Base-by-base conservation (phyloP, 2,888 invertebrate species). In the Morpho achilles region DNA sequence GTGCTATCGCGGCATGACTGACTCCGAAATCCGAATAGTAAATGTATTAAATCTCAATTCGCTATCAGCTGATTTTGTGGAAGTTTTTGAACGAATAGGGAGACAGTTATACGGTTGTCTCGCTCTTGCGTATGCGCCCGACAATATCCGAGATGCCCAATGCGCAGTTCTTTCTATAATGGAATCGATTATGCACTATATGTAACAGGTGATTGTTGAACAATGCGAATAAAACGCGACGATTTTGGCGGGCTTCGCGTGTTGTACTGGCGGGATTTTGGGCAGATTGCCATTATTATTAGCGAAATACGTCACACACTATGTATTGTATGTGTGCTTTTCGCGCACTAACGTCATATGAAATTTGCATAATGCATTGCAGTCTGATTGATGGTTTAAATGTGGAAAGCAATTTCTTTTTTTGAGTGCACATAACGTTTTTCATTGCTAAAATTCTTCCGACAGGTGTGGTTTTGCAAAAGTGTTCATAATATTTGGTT, bases 1-100 rank as follows among this genome's bases (percentile, higher is more conserved):
- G 70, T 68, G 69, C 77, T 85, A 87, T 74, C 82, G 70, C 72
- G 70, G 74, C 90, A 91, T 89, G 77, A 88, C 89, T 89, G 80
- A 72, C n/a, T 43, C 43, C 16, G 16, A 7, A 9, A 32, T 32
- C 32, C 5, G 0, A 5, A 32, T 32, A 16, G 16, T 16, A 16
- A 16, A 16, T 16, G 8, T 43, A n/a, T 43, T 7, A 10, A 50
- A 52, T 59, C 47, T 63, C 62, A 63, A 61, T 59, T 44, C 39
- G 68, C 66, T 72, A 75, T 77, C 77, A 77, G 76, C 78, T 77
- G 77, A 76, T 79, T 69, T 68, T 69, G 69, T 68, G 69, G 67
- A 68, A 70, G 62, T 67, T 70, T 67, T 32, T 32, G 32, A 32
- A 32, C 32, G 32, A 32, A 64, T 68, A 63, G 65, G 68, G 60